Evolutionary conservation across 30 jellyfish, hydroid and myxozoan species (phyloP).

Genomic region (Mastigias papua): DNA sequence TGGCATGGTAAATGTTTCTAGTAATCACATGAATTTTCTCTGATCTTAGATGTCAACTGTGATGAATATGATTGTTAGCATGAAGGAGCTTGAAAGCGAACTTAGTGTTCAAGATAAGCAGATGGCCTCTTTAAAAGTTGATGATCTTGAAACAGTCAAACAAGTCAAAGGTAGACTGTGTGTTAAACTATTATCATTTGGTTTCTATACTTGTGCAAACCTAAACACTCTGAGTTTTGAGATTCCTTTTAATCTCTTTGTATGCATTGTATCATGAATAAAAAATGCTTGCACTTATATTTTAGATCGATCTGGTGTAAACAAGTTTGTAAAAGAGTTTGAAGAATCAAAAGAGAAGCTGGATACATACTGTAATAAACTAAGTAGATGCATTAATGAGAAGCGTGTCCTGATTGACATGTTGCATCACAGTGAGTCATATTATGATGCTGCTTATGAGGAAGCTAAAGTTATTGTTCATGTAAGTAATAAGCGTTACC

Average conservation of each 20-base stretch:
- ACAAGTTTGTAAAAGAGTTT: constrained; percentile 84
- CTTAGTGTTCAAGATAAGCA: constrained; percentile 76
- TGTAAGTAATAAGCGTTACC: too few relatives aligned
- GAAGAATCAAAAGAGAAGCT: constrained; percentile 93
- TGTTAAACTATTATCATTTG: not conserved
- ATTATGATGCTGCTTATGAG: constrained; percentile 88
- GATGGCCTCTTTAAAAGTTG: constrained; percentile 81
- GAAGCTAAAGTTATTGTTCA: constrained; percentile 96
- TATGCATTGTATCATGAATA: too few relatives aligned
- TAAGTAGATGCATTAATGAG: constrained; percentile 79
- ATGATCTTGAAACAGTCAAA: constrained; percentile 92
- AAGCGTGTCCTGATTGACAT: constrained; percentile 65
- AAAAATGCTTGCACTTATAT: not conserved
- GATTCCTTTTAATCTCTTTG: not conserved
- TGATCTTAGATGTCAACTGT: constrained; percentile 83
- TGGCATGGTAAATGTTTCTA: not conserved
- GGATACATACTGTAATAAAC: constrained; percentile 77
- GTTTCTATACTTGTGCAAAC: too few relatives aligned
- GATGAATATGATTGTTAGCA: constrained; percentile 83
- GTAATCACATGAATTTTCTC: too few relatives aligned
- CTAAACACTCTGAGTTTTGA: too few relatives aligned
- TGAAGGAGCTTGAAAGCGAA: constrained; percentile 89
- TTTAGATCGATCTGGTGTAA: constrained; percentile 95
- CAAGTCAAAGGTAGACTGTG: constrained; percentile 89
- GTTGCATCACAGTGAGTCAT: constrained; percentile 85